Percentiles rank a stretch among this genome's conserved stretches.
These are phyloP conservation scores for Cerastoderma edule DNA, from an alignment of 2,888 invertebrate genomes.

Conservation along the genomic window DNA sequence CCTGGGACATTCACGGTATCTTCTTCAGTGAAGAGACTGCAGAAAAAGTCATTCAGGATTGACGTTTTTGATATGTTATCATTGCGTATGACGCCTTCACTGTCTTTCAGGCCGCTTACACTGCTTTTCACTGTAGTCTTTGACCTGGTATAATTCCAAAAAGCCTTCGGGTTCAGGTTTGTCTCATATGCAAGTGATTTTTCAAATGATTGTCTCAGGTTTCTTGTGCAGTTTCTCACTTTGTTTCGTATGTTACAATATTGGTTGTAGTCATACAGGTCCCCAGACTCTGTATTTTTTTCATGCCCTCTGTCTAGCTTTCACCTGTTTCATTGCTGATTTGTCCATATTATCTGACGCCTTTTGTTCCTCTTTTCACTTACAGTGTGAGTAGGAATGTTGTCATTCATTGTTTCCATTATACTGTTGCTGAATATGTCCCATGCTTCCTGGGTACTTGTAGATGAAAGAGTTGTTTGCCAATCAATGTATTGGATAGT, in stretches of 20 bases:
- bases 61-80: not conserved
- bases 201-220: not conserved
- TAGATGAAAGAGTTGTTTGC: too few relatives aligned
- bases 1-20: not conserved
- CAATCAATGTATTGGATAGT: too few relatives aligned
- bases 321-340: not conserved
- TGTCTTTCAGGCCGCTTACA: not conserved
- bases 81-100: not conserved
- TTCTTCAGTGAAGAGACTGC: constrained; percentile 9
- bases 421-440: not conserved
- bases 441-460: not conserved
- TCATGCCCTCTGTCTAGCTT: not conserved
- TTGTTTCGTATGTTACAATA: not conserved
- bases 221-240: not conserved
- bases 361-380: not conserved
- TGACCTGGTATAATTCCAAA: constrained; percentile 15
- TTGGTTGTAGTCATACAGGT: not conserved
- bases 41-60: constrained; percentile 2
- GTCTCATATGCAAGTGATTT: not conserved
- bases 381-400: not conserved
- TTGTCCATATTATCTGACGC: not conserved
- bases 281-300: not conserved
- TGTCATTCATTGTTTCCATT: not conserved
- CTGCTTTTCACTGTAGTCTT: constrained; percentile 1
- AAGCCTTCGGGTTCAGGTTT: constrained; percentile 4